Conservation (phyloP, 2,113 vertebrate species). For the Oceanites oceanicus region DNA sequence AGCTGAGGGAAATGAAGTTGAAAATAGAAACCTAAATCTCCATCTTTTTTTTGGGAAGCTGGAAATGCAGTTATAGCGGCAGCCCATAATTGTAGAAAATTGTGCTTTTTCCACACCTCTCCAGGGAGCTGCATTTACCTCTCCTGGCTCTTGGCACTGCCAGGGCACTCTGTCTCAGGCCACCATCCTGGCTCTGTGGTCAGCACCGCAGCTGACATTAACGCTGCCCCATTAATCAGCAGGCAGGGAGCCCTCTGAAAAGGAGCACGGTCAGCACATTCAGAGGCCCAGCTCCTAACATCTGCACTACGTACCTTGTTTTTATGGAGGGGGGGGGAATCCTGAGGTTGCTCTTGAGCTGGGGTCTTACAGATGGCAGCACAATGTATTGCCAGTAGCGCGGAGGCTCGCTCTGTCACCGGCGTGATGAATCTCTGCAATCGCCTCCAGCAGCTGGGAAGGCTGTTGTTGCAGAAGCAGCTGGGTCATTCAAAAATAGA, state of each 20-base stretch:
- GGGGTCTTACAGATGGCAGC: slow-evolving; percentile 24
- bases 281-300: not conserved
- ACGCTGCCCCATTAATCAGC: slow-evolving; percentile 8
- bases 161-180: not conserved
- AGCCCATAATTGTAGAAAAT: not conserved
- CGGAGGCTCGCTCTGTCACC: not conserved
- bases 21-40: not conserved
- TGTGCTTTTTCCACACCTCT: not conserved
- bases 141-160: not conserved
- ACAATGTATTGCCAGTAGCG: not conserved
- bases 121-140: not conserved
- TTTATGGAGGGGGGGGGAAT: not conserved
- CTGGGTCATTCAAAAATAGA: slow-evolving; percentile 22
- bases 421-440: not conserved
- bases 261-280: not conserved
- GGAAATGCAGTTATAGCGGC: not conserved
- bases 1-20: not conserved
- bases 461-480: slow-evolving; percentile 39
- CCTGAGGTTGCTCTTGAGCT: not conserved
- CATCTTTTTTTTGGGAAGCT: not conserved
- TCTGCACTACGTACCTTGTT: not conserved
- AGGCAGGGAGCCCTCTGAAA: not conserved
- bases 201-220: not conserved
- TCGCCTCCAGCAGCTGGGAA: slow-evolving; percentile 9
- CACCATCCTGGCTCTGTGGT: not conserved